Base-by-base conservation (phyloP, 2,888 invertebrate genomes). In the Scaptomyza caliginosa region DNA sequence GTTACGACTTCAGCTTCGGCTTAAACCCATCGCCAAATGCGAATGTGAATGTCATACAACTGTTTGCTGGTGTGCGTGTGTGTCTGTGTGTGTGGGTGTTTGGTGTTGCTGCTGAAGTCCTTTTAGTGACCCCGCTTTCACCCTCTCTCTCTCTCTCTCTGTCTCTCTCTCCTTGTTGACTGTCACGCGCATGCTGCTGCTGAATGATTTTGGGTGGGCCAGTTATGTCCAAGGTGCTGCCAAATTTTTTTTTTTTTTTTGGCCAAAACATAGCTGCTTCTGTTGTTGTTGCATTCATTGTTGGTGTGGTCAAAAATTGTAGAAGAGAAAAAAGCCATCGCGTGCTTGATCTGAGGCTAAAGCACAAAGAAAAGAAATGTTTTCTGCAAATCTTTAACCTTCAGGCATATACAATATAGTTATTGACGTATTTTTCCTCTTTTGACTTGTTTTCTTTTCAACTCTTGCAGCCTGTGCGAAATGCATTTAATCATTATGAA, bases 101-200 rank as follows among this genome's bases (percentile, higher is more conserved):
- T 36, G 36, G 13, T 45, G 26, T 10, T 46, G n/a, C 16, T 23
- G 32, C 17, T 23, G 16, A 30, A 34, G 21, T 54, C 52, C 55
- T 70, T 28, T 45, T 17, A 2, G n/a, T 28, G 24, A 26, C 28
- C 42, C 40, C 28, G 28, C 21, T 2, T 28, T 10, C 8, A n/a
- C n/a, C n/a, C n/a, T n/a, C 11, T 11, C 28, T 28, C 28, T 11
- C 3, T 11, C 28, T 26, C 6, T 7, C 26, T 26, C 3, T 2
- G 10, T 11, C 28, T 10, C 59, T 34, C 49, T 64, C 64, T 59
- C 48, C 66, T 46, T 57, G 54, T 50, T 62, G 55, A 16, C 56
- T 55, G 46, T 57, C 59, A 72, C 75, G 74, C 72, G 70, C 75
- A 72, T 70, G 71, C 63, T 62, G 71, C 63, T 62, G 52, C 48